Base-by-base conservation (phyloP, 2,113 vertebrate species). In the Rynchops niger region DNA sequence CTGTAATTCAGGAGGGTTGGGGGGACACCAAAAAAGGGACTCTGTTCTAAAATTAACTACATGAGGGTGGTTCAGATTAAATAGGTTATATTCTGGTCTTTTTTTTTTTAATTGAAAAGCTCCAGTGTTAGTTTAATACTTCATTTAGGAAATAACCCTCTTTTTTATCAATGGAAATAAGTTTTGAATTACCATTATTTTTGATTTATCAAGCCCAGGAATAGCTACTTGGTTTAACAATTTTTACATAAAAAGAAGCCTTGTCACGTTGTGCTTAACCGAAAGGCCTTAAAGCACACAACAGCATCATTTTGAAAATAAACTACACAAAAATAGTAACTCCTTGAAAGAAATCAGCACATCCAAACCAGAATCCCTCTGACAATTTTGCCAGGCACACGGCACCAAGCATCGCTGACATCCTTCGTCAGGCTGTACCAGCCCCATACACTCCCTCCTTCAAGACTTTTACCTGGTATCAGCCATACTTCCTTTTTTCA, bases 121-220 rank as follows among this genome's bases (percentile, higher is more conserved):
- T 58, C 76, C 70, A 32, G 47, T 42, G 6, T 86, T 70, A 55
- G 53, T 59, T 91, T 93, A 92, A 94, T 47, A 16, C 50, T 63
- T 78, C 63, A 59, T 82, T 63, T 94, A 66, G 47, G 63, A 87
- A 91, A 77, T 53, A 95, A 65, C 36, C 22, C n/a, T 83, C 27
- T 58, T 77, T 61, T 92, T 94, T 71, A 84, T 95, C 70, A 93
- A 38, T 79, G 52, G 56, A 90, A 88, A 14, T 66, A 86, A 88
- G 52, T 83, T 93, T 25, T 84, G 80, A 88, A 63, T 82, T 90
- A 69, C 47, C 47, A 66, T 70, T 89, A 59, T 69, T 93, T 93
- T 76, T 86, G n/a, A 72, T 79, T 79, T 69, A 84, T 52, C 62
- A n/a, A 84, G 20, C 49, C 69, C 70, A 85, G 53, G 36, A 95